Evolutionary conservation across 2,888 invertebrate genomes (phyloP), one percentile per base, ranked within the genome.

Genomic region (Argyra leucocephala): DNA sequence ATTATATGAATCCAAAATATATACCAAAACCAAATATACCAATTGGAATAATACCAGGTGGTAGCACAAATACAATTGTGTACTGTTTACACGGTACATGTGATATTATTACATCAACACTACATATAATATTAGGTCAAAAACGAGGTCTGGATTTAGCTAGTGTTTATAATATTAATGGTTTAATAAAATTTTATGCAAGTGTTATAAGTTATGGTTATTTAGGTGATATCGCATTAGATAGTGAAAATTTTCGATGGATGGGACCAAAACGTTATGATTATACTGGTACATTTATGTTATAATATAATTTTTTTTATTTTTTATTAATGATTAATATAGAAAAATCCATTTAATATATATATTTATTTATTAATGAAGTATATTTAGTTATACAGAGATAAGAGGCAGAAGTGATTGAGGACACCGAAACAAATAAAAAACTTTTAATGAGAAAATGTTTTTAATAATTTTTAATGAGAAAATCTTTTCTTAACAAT

Each of bases 201-300:
- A 89, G 90, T 70, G 85, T 90, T 62, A 82, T 91, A 68, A 90
- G 89, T 67, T 93, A 93, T 76, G 93, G 93, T 1, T 93, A 89
- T 79, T 83, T 93, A 72, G 93, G 93, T 3, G 92, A 93, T 78
- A 86, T 90, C 57, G 84, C 91, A 22, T 82, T 85, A 67, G 88
- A 90, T 72, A 91, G 91, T 74, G 92, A 93, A 73, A 84, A 85
- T 67, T 86, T 89, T 72, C 82, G 93, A 61, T 92, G 91, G 89
- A 88, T 93, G 88, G 93, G 93, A 57, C 91, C 93, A 21, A 85
- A 85, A 69, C 82, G 93, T 69, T 93, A 93, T 75, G 88, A 90
- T 73, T 88, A 88, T 77, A 85, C 88, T 65, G 91, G 89, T 87
- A 74, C 70, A 26, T 24, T 18, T 61, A 5, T n/a, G n/a, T n/a